Evolutionary conservation across 2,888 invertebrate species (phyloP), one percentile per base, ranked within the genome.

Genomic region (Neoaliturus tenellus): DNA sequence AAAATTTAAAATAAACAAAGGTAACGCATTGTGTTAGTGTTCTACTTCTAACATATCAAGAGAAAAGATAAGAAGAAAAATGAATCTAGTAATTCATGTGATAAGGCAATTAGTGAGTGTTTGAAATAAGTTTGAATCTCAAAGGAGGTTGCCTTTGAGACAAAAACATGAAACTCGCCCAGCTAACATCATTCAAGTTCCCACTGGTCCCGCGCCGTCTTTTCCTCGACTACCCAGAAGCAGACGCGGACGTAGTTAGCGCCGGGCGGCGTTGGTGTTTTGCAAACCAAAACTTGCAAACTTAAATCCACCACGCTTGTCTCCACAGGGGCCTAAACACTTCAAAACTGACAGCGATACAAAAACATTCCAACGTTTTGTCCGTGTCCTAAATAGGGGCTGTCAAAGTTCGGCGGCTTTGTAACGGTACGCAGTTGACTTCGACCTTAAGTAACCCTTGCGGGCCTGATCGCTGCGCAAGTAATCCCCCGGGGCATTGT

Each of bases 351-450:
- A 71, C 71, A 71, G n/a, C 8, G 8, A 71, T 35, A 71, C 71
- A 71, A 71, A 71, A 71, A 71, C 35, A 39, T 71, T 71, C 71
- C 71, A 71, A 1, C 35, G 71, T 39, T 71, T 62, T 62, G 62
- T 62, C 28, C 31, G 25, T 28, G 62, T 62, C 62, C 62, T 62
- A 62, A 62, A 62, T 62, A 62, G 39, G 39, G 35, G 23, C 71
- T 41, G 41, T 20, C 41, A 71, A 35, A 71, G 35, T 71, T 39
- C n/a, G 75, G 75, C 75, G 35, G 1, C 75, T 75, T 75, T 75
- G 75, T 75, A 75, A 75, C 75, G 75, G 75, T 75, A 75, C 75
- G 41, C 28, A 39, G 71, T 35, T 71, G 71, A 71, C 71, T 67
- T 71, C 71, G 71, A 71, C 71, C 71, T 71, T 23, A 39, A 71